Evolutionary conservation across 2,113 vertebrate species (phyloP), one percentile per base, ranked within the genome.

Genomic region (Bos javanicus): DNA sequence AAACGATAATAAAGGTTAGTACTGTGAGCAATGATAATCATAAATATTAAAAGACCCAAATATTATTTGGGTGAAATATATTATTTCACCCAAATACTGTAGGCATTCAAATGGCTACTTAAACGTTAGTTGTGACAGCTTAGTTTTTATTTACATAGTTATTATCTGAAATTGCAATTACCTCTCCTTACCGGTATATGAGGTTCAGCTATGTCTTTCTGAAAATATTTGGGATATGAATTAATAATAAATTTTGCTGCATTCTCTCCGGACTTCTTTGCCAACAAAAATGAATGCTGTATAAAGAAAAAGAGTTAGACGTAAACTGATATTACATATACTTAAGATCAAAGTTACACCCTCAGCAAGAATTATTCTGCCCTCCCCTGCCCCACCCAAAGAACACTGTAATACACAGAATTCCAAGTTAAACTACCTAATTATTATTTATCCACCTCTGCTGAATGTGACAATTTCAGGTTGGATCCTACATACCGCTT

Each of bases 231-330:
- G 46, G 99, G 99, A 76, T 99, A 98, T 8, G 88, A 99, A 92
- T 99, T 98, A 97, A 99, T 71, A 59, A 99, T 99, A 95, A 98
- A 99, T 93, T 99, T 99, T 25, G 99, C 99, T 87, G 99, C 99
- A 97, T 99, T 99, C 98, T 96, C 98, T 6, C 99, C 99, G 0
- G 99, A 99, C 97, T 99, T 99, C 98, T 99, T 99, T 0, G 99
- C 98, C 93, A 99, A 96, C 0, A 98, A 99, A 98, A 97, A 99
- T 0, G 99, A 76, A 96, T 98, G 99, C 99, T 99, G 94, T 76
- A 93, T 19, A 84, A 95, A 84, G 21, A 82, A 95, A 97, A 92
- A 82, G 11, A 74, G 33, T 93, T 43, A 97, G n/a, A 60, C 13
- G 62, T 19, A 90, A 94, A 54, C 43, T 81, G 17, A 2, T 76